phyloP scores from a whole-genome alignment of 2,797 vertebrate species.

The Lutjanus argentimaculatus region DNA sequence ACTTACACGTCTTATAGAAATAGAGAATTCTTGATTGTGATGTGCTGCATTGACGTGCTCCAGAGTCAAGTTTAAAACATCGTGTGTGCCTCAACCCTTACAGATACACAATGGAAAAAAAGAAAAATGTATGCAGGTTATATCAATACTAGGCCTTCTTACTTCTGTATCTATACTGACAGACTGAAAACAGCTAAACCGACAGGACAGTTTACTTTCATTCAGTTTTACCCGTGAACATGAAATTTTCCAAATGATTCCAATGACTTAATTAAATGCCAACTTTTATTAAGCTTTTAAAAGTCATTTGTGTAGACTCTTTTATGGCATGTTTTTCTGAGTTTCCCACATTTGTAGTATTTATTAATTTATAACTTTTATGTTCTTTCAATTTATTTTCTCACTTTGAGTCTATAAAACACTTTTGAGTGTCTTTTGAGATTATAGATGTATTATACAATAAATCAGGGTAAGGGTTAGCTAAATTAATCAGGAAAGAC shows the following conservation, averaged over 20 bases:
- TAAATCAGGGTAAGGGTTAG: background rate
- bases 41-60: background rate
- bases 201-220: background rate
- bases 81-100: background rate
- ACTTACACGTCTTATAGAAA: background rate
- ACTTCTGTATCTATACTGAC: background rate
- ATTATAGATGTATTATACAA: background rate
- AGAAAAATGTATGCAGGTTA: too few relatives aligned
- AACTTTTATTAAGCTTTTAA: background rate
- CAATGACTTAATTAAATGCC: background rate
- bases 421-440: background rate
- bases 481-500: background rate
- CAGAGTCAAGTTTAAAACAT: background rate
- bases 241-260: background rate
- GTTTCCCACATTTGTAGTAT: background rate
- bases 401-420: background rate
- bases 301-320: background rate
- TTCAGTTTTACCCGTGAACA: background rate
- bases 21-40: background rate
- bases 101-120: background rate
- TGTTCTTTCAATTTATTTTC: background rate
- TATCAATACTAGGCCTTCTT: background rate
- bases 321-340: background rate
- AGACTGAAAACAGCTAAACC: background rate
- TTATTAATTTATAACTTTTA: background rate